Evolutionary conservation across 2,888 invertebrate species (phyloP), one percentile per base, ranked within the genome.

Genomic region (Dryocosmus kuriphilus): DNA sequence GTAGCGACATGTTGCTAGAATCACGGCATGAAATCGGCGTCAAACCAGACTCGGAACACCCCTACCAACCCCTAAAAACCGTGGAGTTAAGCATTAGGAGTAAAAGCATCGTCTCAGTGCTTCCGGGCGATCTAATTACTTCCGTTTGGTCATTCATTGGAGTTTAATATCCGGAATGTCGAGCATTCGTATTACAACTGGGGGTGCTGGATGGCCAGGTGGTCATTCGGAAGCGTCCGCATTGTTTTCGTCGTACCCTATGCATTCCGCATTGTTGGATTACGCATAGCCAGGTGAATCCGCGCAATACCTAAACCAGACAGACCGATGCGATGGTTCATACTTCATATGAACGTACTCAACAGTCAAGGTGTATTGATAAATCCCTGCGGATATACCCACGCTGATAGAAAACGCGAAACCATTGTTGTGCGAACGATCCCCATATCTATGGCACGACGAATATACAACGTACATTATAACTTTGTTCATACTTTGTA

Each of bases 121-220:
- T 71, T 71, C 71, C 71, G 86, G 86, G 84, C 82, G 82, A 83
- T 86, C 85, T 89, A 88, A 89, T 89, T 89, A 89, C 85, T 89
- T 89, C 89, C 89, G 89, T 84, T 84, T 81, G 82, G 83, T 80
- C 84, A 85, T 85, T 87, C 85, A 84, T 86, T 81, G 79, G 81
- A 83, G 85, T 84, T 86, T 86, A 87, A 86, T 86, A 86, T 86
- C 86, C 86, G 86, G 86, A 86, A 85, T 85, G 80, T 80, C 75
- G 78, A 63, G 57, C 65, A 62, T 80, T 55, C 51, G 76, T 76
- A 76, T n/a, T 73, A 51, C 27, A 51, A 71, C 51, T n/a, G 79
- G 78, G 79, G 80, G 81, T 82, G 76, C 74, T 78, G 78, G 22
- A 74, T 77, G 75, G 81, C 81, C 86, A 86, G 85, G 85, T 86